Conservation (phyloP, 2,797 vertebrate species). For the Spinibarbus caldwelli region DNA sequence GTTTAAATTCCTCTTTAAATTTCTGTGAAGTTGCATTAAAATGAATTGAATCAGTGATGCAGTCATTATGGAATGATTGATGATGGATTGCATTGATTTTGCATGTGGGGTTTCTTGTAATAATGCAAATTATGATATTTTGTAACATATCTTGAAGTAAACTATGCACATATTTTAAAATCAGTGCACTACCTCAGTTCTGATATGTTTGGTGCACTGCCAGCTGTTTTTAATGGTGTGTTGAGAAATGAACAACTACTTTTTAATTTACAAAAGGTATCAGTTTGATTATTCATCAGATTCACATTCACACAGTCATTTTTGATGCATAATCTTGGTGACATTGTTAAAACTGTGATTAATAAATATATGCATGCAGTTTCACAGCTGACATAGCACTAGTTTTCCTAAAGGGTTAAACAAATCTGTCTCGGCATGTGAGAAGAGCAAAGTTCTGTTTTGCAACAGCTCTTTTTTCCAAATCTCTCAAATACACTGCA, state of each 20-base stretch:
- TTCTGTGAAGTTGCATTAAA: neutral
- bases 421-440: constrained; percentile 3
- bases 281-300: neutral
- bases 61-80: neutral
- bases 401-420: constrained; percentile 30
- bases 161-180: neutral
- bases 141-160: neutral
- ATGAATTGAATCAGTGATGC: neutral
- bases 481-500: neutral
- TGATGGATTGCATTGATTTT: neutral
- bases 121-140: neutral
- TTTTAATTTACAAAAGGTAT: neutral
- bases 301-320: neutral
- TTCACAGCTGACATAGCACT: neutral
- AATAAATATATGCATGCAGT: neutral
- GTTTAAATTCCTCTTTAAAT: neutral
- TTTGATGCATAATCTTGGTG: neutral
- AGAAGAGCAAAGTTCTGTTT: constrained; percentile 43
- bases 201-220: neutral
- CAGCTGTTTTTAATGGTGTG: neutral
- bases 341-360: neutral
- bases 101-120: neutral
- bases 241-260: neutral
- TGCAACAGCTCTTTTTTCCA: neutral
- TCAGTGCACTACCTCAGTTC: neutral